Conservation (phyloP, 2,797 vertebrate genomes). For the Acridotheres tristis region DNA sequence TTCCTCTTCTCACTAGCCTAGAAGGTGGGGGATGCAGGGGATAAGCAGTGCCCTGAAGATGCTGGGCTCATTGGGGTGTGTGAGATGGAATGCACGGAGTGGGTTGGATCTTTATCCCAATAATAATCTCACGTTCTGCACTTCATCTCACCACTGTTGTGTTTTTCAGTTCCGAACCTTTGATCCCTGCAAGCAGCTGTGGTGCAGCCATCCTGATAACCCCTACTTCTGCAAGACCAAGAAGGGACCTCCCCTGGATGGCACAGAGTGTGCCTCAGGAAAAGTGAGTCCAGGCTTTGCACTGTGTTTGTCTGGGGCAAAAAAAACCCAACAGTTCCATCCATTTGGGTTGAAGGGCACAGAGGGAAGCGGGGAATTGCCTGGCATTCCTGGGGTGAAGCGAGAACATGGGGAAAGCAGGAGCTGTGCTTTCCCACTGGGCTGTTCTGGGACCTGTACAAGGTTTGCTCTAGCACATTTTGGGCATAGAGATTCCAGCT, state of each 20-base stretch:
- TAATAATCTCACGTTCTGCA: neutral
- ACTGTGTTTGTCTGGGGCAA: neutral
- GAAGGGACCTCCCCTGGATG: constrained; percentile 95
- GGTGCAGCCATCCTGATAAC: constrained; percentile 98
- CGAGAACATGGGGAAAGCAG: neutral
- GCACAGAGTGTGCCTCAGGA: constrained; percentile 91
- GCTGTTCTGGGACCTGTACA: rapidly evolving
- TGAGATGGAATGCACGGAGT: neutral
- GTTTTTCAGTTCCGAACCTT: constrained; percentile 93
- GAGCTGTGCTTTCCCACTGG: neutral
- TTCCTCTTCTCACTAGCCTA: neutral
- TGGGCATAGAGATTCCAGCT: neutral
- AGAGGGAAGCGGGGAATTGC: neutral
- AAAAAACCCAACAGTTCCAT: rapidly evolving
- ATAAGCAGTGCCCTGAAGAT: neutral
- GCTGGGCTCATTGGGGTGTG: rapidly evolving
- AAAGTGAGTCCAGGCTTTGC: constrained; percentile 80
- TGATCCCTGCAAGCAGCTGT: constrained; percentile 96
- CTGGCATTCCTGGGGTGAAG: neutral
- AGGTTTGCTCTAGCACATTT: neutral
- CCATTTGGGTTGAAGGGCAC: neutral
- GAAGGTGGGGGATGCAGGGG: neutral
- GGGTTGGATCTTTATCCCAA: neutral
- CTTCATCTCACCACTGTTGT: neutral
- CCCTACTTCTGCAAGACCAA: constrained; percentile 99